Evolutionary conservation across 2,888 invertebrate species (phyloP).

Genomic region (Phaedon cochleariae): DNA sequence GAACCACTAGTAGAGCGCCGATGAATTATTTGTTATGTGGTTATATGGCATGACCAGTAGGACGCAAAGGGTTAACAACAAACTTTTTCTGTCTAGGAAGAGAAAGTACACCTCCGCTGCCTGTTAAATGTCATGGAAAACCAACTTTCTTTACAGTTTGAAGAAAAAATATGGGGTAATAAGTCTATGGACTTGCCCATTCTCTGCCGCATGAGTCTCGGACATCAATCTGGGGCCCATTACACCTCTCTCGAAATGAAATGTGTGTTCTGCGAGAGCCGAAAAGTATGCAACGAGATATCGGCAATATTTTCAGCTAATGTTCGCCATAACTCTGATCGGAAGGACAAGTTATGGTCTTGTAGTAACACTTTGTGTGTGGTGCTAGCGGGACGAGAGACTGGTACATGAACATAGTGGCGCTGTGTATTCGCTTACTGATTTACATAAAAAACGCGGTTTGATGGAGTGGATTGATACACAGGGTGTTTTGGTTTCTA

Average conservation of each 20-base stretch:
- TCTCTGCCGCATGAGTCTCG: neutral
- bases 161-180: no score
- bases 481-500: no score
- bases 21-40: no score
- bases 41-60: no score
- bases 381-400: constrained; percentile 47
- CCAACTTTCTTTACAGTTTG: no score
- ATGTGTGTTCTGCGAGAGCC: constrained; percentile 32
- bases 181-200: no score
- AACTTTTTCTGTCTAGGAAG: no score
- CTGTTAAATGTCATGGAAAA: no score
- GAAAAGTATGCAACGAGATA: constrained; percentile 55
- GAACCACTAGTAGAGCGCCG: no score
- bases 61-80: no score
- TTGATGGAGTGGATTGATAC: constrained; percentile 37
- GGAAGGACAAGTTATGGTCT: constrained; percentile 54
- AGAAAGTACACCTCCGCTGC: no score
- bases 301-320: constrained; percentile 57
- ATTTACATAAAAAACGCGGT: constrained; percentile 50
- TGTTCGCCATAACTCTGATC: constrained; percentile 56
- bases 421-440: constrained; percentile 49
- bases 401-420: constrained; percentile 45
- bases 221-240: neutral
- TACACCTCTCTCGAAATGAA: constrained; percentile 18
- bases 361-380: constrained; percentile 56